Evolutionary conservation across 2,113 vertebrate species (phyloP).

Genomic region (Thymallus thymallus): DNA sequence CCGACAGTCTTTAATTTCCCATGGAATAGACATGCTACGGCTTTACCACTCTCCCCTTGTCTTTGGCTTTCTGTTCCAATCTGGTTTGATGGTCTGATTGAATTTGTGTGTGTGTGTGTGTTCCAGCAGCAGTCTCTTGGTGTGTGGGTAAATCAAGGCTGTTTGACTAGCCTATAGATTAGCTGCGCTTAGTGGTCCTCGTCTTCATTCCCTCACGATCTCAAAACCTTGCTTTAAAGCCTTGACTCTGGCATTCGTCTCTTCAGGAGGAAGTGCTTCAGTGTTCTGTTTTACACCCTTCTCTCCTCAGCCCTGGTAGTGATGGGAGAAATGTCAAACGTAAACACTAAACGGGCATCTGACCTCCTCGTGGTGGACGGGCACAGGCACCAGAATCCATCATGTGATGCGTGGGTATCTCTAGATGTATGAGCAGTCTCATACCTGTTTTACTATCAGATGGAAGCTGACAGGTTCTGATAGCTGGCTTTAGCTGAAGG

Average conservation of each 20-base stretch:
- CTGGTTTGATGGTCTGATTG: conserved; percentile 12
- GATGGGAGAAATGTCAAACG: conserved; percentile 5
- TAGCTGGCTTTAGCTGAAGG: conserved; percentile 7
- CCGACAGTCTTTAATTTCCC: conserved; percentile 22
- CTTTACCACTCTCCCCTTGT: background rate
- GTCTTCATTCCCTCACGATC: background rate
- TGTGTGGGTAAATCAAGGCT: background rate
- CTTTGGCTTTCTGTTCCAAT: conserved; percentile 1
- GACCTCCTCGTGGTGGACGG: conserved; percentile 42
- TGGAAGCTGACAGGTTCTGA: conserved; percentile 16
- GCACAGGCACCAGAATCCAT: conserved; percentile 51
- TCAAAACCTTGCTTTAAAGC: background rate
- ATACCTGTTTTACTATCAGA: conserved; percentile 25
- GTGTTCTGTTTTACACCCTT: background rate
- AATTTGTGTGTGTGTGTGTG: background rate
- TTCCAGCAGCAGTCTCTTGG: conserved; percentile 1
- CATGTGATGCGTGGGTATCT: conserved; percentile 28
- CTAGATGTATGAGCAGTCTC: conserved; percentile 23
- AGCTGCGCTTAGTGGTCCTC: background rate
- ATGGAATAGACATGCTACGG: background rate
- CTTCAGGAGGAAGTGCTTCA: background rate
- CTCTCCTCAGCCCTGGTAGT: background rate
- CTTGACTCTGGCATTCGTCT: background rate
- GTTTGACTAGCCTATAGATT: background rate
- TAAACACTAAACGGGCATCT: conserved; percentile 49